phyloP scores from a whole-genome alignment of 2,888 invertebrate genomes.

The Camptogramma bilineatum region DNA sequence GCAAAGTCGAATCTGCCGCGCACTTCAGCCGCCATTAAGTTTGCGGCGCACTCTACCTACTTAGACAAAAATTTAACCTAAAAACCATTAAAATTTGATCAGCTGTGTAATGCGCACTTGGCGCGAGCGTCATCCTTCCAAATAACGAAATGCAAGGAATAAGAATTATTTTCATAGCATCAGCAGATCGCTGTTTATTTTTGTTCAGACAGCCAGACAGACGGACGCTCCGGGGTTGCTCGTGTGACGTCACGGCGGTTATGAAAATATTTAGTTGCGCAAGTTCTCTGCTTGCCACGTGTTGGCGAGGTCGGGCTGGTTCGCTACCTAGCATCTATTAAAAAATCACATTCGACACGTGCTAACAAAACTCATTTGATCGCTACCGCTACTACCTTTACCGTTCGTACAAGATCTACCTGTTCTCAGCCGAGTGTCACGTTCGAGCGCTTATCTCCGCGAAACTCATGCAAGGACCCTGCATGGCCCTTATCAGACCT shows the following conservation, averaged over 20 bases:
- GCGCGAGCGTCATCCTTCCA: background rate
- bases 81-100: background rate
- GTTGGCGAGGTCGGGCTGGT: constrained; percentile 10
- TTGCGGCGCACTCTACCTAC: no score
- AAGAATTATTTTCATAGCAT: constrained; percentile 6
- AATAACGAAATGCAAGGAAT: background rate
- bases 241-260: constrained; percentile 6
- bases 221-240: constrained; percentile 7
- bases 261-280: constrained; percentile 9
- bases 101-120: background rate
- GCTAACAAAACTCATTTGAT: background rate
- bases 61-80: background rate
- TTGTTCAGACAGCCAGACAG: constrained; percentile 1
- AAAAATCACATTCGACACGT: background rate
- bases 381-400: no score
- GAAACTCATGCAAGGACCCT: background rate
- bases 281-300: constrained; percentile 15
- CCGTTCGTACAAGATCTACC: background rate
- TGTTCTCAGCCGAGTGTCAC: background rate
- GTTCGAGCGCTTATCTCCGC: background rate
- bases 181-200: background rate
- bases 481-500: background rate
- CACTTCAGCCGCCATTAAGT: no score
- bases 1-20: no score
- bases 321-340: background rate